Percentiles rank a stretch among this genome's conserved stretches.
Evolutionary conservation across 1,140 invertebrate species (phyloP).

Genomic region (Ridgeia piscesae): DNA sequence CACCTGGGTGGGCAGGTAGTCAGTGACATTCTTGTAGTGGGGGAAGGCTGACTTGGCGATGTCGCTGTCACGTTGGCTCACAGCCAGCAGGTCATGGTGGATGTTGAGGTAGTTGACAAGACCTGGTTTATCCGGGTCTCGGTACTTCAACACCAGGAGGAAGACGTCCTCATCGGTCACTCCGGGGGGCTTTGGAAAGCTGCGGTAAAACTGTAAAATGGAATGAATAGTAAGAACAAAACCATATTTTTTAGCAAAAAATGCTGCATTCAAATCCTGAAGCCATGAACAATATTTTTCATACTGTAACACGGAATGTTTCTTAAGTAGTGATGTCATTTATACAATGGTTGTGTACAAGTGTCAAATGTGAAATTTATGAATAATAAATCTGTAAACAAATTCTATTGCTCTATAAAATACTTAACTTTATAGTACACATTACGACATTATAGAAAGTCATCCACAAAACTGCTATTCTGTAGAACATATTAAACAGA

Average conservation of each 20-base stretch:
- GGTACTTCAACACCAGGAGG: constrained; percentile 51
- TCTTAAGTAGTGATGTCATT: background rate
- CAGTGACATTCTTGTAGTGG: background rate
- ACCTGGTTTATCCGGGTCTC: constrained; percentile 46
- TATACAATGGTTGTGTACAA: too few relatives aligned
- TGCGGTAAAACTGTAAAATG: constrained; percentile 50
- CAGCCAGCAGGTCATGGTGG: constrained; percentile 52
- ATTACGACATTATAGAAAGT: too few relatives aligned
- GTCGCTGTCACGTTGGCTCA: constrained; percentile 31
- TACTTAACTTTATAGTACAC: too few relatives aligned
- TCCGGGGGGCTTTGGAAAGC: constrained; percentile 52
- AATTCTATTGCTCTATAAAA: too few relatives aligned
- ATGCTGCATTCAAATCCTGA: too few relatives aligned
- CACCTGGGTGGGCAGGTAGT: background rate
- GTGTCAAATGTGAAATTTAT: too few relatives aligned
- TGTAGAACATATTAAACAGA: too few relatives aligned
- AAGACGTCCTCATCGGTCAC: constrained; percentile 49
- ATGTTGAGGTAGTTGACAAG: constrained; percentile 57
- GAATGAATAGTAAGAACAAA: too few relatives aligned
- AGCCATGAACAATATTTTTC: too few relatives aligned
- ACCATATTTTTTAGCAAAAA: too few relatives aligned
- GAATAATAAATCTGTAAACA: too few relatives aligned
- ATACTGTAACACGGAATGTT: background rate
- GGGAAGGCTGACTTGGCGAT: background rate
- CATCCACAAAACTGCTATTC: too few relatives aligned